Percentiles rank a stretch among this genome's conserved stretches.
Conservation (phyloP, 2,888 invertebrate genomes). For the Megastigmus dorsalis region DNA sequence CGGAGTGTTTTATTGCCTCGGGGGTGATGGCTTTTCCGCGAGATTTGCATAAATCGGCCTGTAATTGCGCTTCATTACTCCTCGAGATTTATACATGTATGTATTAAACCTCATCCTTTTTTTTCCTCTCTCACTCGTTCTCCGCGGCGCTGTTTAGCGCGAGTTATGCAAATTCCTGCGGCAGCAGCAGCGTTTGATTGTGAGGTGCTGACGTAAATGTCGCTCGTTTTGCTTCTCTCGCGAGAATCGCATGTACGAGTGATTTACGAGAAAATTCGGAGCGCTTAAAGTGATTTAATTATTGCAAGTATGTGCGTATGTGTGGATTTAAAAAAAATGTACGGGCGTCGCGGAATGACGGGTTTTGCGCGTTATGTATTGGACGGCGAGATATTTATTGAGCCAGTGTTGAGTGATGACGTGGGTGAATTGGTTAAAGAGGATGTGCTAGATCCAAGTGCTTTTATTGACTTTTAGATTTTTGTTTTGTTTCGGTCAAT, state of each 20-base stretch:
- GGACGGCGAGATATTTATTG: too few species aligned
- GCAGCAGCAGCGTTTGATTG: too few species aligned
- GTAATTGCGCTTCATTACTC: constrained; percentile 47
- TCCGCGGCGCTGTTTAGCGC: neutral
- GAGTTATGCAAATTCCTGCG: constrained; percentile 16
- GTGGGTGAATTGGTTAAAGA: too few species aligned
- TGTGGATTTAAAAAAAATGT: neutral
- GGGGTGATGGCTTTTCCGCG: neutral
- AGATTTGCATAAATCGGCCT: constrained; percentile 32
- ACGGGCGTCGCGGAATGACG: too few species aligned
- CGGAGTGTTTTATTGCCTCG: neutral
- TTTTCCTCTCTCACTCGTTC: neutral
- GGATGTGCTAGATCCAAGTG: too few species aligned
- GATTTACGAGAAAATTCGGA: neutral
- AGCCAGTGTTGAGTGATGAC: too few species aligned
- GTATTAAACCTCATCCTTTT: too few species aligned
- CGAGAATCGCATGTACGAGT: neutral
- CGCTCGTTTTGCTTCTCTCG: neutral
- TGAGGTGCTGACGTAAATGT: neutral
- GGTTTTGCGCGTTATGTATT: too few species aligned
- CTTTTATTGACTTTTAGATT: too few species aligned
- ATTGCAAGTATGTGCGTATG: neutral
- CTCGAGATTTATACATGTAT: constrained; percentile 41
- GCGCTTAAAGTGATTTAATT: constrained; percentile 21
- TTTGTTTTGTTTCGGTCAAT: too few species aligned